These are phyloP conservation scores for Halictus ligatus DNA, from an alignment of 2,888 invertebrate genomes.

Conservation along the genomic window DNA sequence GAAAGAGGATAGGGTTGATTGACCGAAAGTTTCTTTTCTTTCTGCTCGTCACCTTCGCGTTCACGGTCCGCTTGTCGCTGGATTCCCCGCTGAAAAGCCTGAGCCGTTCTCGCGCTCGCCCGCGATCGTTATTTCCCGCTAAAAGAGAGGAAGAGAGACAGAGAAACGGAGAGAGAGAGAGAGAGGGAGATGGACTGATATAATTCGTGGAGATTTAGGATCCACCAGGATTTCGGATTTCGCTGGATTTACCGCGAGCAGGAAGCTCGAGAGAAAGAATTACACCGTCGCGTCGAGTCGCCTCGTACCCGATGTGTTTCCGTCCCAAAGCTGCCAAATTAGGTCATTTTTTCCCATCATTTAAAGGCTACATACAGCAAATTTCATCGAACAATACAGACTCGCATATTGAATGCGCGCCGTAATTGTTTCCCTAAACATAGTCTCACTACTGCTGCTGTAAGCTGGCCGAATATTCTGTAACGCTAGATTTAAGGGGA, in stretches of 20 bases:
- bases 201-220: constrained; percentile 3
- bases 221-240: not conserved
- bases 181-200: not conserved
- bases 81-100: not conserved
- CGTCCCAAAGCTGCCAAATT: not conserved
- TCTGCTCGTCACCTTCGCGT: constrained; percentile 9
- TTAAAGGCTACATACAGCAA: not conserved
- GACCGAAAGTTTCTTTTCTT: constrained; percentile 54
- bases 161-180: not conserved
- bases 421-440: no score
- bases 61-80: constrained; percentile 22
- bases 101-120: not conserved
- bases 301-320: not conserved
- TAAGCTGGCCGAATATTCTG: not conserved
- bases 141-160: not conserved
- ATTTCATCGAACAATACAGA: not conserved
- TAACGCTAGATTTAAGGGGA: no score
- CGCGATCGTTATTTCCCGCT: constrained; percentile 15
- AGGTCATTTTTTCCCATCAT: not conserved
- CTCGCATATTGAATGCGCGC: no score
- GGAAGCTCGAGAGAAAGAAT: not conserved
- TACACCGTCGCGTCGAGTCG: not conserved
- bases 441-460: no score
- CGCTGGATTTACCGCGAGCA: not conserved
- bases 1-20: constrained; percentile 52